These are phyloP conservation scores for Eretmocerus hayati DNA, from an alignment of 2,888 invertebrate genomes.

Conservation along the genomic window DNA sequence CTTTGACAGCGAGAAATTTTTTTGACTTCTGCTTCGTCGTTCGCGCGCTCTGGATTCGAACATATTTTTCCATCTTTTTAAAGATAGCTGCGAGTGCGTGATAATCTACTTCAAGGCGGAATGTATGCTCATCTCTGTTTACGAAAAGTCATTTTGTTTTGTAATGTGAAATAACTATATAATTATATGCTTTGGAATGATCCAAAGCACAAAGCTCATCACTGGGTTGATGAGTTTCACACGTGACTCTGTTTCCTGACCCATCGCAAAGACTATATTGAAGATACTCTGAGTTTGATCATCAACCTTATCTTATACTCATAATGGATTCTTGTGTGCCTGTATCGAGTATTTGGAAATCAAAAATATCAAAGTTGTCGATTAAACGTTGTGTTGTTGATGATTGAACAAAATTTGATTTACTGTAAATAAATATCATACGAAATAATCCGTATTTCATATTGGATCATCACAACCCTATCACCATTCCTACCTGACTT, in stretches of 20 bases:
- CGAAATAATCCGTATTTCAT: too few relatives aligned
- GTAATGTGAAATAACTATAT: too few relatives aligned
- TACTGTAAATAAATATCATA: constrained; percentile 21
- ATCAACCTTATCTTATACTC: neutral
- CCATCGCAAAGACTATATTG: constrained; percentile 3
- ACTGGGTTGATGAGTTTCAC: neutral
- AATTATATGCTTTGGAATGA: constrained; percentile 1
- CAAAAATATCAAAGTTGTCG: neutral
- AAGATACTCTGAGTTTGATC: constrained; percentile 1
- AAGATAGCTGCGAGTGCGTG: constrained; percentile 24
- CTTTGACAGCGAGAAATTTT: neutral
- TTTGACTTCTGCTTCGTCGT: constrained; percentile 7
- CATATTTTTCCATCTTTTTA: constrained; percentile 42
- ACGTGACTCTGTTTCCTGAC: neutral
- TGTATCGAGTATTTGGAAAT: neutral
- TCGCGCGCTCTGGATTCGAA: constrained; percentile 12
- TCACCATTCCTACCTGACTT: too few relatives aligned
- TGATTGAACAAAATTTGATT: constrained; percentile 11
- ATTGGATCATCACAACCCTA: too few relatives aligned
- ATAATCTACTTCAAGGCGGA: constrained; percentile 1
- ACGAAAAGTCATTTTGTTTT: too few relatives aligned
- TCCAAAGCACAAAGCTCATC: constrained; percentile 9
- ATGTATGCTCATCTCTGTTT: constrained; percentile 1
- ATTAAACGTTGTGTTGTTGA: constrained; percentile 9
- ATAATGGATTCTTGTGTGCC: neutral